These are phyloP conservation scores for Crossaster papposus DNA, from an alignment of 53 echinoderm and acorn worm species.

Conservation along the genomic window DNA sequence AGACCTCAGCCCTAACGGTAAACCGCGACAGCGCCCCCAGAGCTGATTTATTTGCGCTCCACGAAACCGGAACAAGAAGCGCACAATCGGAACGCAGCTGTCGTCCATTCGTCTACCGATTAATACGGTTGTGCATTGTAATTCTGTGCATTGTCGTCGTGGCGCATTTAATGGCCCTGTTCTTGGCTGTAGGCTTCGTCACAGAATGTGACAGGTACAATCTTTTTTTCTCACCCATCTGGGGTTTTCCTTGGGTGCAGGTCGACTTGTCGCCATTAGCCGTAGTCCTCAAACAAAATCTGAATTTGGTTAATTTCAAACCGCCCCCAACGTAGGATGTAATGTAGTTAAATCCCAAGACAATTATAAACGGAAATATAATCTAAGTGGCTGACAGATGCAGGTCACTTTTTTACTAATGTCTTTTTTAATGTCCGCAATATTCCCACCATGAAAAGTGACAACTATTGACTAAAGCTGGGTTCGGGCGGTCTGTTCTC, in stretches of 20 bases:
- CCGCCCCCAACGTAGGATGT: constrained; percentile 11
- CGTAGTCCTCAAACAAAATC: neutral
- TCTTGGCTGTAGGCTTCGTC: constrained; percentile 30
- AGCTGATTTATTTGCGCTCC: neutral
- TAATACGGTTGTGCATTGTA: neutral
- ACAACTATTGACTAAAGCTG: too few relatives aligned
- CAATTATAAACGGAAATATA: neutral
- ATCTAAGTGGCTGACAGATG: too few relatives aligned
- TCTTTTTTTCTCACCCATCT: constrained; percentile 27
- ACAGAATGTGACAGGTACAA: constrained; percentile 22
- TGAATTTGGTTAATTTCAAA: constrained; percentile 4
- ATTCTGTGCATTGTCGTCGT: neutral
- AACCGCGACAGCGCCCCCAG: neutral
- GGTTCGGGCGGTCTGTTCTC: too few relatives aligned
- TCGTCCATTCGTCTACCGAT: neutral
- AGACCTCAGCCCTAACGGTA: neutral
- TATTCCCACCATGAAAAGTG: too few relatives aligned
- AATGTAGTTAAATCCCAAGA: neutral
- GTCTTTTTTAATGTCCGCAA: too few relatives aligned
- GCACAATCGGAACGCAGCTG: neutral
- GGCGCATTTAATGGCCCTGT: constrained; percentile 16
- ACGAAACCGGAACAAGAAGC: neutral
- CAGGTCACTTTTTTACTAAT: too few relatives aligned
- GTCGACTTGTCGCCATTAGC: constrained; percentile 47
- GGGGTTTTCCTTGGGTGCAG: constrained; percentile 47